These are phyloP conservation scores for Alethe castanea DNA, from an alignment of 2,113 vertebrate genomes.

Conservation along the genomic window DNA sequence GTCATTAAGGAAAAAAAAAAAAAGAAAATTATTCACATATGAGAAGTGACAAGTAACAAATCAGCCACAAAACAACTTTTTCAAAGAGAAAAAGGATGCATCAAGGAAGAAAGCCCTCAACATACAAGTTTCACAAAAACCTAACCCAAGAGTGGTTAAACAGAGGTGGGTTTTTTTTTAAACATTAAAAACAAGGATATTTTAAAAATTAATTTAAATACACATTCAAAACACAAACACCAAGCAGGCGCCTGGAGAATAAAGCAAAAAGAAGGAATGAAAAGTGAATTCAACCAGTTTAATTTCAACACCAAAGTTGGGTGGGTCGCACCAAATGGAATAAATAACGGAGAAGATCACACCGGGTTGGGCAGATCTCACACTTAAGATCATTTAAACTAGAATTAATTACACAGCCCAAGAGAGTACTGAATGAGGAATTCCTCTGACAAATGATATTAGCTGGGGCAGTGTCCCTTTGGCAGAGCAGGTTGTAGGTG, in stretches of 20 bases:
- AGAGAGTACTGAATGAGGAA: neutral
- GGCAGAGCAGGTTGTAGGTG: neutral
- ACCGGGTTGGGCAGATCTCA: neutral
- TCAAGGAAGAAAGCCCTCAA: neutral
- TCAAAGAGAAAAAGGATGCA: neutral
- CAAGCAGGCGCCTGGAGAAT: neutral
- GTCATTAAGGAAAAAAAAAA: neutral
- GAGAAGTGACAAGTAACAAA: constrained; percentile 2
- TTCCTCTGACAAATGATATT: neutral
- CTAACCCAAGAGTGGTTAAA: neutral
- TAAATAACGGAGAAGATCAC: constrained; percentile 43
- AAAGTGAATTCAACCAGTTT: neutral
- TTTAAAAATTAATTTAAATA: constrained; percentile 24
- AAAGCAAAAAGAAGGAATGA: constrained; percentile 15
- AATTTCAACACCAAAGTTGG: constrained; percentile 19
- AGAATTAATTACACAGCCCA: neutral
- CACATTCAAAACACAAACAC: constrained; percentile 32
- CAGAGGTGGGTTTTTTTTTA: neutral
- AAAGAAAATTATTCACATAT: neutral
- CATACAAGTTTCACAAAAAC: neutral
- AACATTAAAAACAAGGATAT: neutral
- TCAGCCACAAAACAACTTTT: neutral
- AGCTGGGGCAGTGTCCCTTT: neutral
- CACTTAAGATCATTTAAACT: neutral
- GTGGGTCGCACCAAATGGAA: constrained; percentile 20